Conservation (phyloP, 2,113 vertebrate genomes). For the Hippolais icterina region DNA sequence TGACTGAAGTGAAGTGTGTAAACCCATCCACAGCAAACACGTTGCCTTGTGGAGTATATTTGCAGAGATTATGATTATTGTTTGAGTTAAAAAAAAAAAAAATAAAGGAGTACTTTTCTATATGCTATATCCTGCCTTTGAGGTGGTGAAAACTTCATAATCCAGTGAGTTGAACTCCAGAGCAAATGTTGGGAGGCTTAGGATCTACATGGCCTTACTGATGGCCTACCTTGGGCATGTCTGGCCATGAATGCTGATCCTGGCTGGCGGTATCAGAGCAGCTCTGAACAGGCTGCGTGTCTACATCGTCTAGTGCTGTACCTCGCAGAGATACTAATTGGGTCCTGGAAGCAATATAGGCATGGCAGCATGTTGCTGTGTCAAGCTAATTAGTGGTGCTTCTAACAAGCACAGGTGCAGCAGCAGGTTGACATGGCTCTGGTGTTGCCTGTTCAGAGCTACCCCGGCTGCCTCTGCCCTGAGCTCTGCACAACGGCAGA, state of each 20-base stretch:
- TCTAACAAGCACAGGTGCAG: conserved; percentile 38
- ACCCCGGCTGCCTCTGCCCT: neutral
- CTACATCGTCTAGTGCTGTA: neutral
- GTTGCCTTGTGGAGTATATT: neutral
- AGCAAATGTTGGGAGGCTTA: neutral
- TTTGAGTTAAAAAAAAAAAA: neutral
- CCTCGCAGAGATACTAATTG: conserved; percentile 53
- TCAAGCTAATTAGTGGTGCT: conserved; percentile 53
- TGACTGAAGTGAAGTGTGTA: neutral
- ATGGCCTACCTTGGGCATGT: neutral
- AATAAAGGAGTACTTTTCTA: neutral
- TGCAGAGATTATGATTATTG: neutral
- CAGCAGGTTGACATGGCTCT: conserved; percentile 16
- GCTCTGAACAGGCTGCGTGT: neutral
- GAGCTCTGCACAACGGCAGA: neutral
- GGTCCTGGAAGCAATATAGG: conserved; percentile 52
- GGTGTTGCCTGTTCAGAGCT: neutral
- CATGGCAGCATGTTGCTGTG: conserved; percentile 49
- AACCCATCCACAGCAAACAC: neutral
- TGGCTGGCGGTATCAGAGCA: neutral
- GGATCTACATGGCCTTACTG: neutral
- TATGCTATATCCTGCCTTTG: neutral
- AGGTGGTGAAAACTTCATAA: neutral
- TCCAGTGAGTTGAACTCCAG: neutral
- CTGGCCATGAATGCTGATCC: neutral